phyloP scores from a whole-genome alignment of 1,140 invertebrate species.

The Tribolium madens region DNA sequence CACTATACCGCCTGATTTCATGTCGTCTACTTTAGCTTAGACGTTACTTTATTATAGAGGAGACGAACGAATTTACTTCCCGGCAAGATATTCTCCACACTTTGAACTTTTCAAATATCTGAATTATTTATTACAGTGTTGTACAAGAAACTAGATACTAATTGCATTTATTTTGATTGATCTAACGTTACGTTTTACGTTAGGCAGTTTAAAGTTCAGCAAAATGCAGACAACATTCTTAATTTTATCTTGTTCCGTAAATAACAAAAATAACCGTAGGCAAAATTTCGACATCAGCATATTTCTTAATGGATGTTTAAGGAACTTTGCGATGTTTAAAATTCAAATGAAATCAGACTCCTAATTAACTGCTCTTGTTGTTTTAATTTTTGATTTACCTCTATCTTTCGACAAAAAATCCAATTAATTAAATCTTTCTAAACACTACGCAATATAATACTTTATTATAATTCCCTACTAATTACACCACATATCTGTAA shows the following conservation, averaged over 20 bases:
- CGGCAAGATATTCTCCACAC: background rate
- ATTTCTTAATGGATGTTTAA: constrained; percentile 42
- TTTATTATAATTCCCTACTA: constrained; percentile 41
- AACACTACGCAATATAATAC: constrained; percentile 46
- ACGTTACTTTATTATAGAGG: constrained; percentile 35
- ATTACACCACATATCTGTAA: constrained; percentile 30
- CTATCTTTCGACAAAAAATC: constrained; percentile 41
- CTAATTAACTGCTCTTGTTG: constrained; percentile 49
- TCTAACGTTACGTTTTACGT: background rate
- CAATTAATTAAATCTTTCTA: constrained; percentile 46
- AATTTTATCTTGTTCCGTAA: constrained; percentile 45
- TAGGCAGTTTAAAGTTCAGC: background rate
- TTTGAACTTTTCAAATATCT: background rate
- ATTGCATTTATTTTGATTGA: background rate
- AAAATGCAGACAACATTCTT: background rate
- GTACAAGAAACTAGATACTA: background rate
- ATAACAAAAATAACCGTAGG: constrained; percentile 44
- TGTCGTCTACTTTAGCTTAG: constrained; percentile 42
- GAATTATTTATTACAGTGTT: background rate
- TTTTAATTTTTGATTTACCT: constrained; percentile 49
- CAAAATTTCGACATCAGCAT: constrained; percentile 39
- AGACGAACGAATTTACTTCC: constrained; percentile 21
- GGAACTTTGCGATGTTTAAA: constrained; percentile 48
- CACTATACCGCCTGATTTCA: constrained; percentile 53
- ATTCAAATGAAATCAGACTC: constrained; percentile 50